Evolutionary conservation across 2,113 vertebrate genomes (phyloP).

Genomic region (Clarias magur): DNA sequence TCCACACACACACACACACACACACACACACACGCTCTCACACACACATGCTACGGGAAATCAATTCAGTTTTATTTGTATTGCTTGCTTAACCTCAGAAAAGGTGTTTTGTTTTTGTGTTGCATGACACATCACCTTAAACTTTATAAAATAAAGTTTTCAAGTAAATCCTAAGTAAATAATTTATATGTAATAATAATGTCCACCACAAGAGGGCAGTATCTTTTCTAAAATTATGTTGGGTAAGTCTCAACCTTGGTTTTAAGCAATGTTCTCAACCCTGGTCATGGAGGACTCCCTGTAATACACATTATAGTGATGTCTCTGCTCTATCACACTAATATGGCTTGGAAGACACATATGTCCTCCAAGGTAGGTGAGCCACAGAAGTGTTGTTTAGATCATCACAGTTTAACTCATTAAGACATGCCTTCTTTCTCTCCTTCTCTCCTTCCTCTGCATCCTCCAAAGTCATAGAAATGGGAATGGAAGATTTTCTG

Average conservation of each 20-base stretch:
- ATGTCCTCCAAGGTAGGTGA: slow-evolving; percentile 58
- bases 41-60: too few species aligned
- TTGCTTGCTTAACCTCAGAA: neutral
- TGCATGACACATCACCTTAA: neutral
- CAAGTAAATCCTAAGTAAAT: neutral
- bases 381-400: slow-evolving; percentile 48
- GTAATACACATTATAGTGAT: neutral
- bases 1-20: too few species aligned
- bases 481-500: slow-evolving; percentile 62
- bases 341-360: neutral
- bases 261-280: neutral
- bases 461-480: slow-evolving; percentile 55
- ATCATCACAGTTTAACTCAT: slow-evolving; percentile 42
- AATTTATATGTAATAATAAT: slow-evolving; percentile 10
- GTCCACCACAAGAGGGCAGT: slow-evolving; percentile 11
- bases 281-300: neutral
- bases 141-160: neutral
- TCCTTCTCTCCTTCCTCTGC: slow-evolving; percentile 60
- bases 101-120: neutral
- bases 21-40: too few species aligned
- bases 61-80: neutral
- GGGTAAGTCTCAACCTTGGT: neutral
- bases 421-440: slow-evolving; percentile 50
- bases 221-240: neutral
- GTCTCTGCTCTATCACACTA: neutral